Conservation (phyloP, 2,113 vertebrate genomes). For the Orthochromis indermauri region DNA sequence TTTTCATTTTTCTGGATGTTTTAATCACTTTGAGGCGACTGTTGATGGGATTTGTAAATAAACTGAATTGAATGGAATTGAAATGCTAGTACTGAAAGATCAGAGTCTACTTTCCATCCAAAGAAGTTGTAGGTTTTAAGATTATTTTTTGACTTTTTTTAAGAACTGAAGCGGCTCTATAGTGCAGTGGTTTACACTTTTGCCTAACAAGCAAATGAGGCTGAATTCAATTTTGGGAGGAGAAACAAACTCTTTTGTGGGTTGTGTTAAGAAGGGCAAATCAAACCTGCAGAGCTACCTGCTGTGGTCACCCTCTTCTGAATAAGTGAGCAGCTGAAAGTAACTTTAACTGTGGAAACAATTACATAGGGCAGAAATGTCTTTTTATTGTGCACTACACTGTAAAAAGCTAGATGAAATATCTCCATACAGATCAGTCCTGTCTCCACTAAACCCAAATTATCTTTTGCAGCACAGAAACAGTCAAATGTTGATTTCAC, state of each 20-base stretch:
- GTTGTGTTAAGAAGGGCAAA: background rate
- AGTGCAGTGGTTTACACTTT: background rate
- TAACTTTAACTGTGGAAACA: background rate
- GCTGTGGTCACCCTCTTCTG: background rate
- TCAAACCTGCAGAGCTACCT: background rate
- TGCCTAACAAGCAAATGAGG: background rate
- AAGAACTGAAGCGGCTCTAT: background rate
- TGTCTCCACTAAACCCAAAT: background rate
- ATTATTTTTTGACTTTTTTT: background rate
- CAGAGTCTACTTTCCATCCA: background rate
- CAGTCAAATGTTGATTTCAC: background rate
- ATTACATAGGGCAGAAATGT: background rate
- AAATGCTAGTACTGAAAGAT: background rate
- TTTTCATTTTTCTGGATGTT: background rate
- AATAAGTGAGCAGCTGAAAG: background rate
- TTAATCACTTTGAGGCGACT: background rate
- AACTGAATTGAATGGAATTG: background rate
- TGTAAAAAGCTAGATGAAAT: background rate
- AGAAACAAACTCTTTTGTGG: background rate
- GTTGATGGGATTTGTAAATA: background rate
- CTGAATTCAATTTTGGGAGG: background rate
- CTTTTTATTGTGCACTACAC: background rate
- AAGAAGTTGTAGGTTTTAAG: background rate
- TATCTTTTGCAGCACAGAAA: background rate
- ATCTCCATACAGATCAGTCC: background rate